Evolutionary conservation across 1,140 invertebrate genomes (phyloP).

Genomic region (Drosophila aff.): DNA sequence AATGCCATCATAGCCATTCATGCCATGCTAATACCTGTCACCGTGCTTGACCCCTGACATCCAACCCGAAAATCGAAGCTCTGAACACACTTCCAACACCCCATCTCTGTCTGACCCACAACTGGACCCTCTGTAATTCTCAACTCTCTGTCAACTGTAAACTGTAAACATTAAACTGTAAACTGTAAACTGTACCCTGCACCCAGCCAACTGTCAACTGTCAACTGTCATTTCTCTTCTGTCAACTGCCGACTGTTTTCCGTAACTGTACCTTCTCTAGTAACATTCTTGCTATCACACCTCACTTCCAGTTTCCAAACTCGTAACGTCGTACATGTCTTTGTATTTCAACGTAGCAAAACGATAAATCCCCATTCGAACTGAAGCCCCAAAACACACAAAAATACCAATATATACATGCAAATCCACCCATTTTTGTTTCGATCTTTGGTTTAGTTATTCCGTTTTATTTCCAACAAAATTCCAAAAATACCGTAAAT

Average conservation of each 20-base stretch:
- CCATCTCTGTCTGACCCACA: slow-evolving; percentile 8
- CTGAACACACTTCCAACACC: background rate
- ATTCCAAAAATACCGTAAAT: slow-evolving; percentile 35
- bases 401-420: slow-evolving; percentile 2
- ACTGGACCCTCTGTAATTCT: slow-evolving; percentile 13
- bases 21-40: slow-evolving; percentile 2
- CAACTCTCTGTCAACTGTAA: slow-evolving; percentile 4
- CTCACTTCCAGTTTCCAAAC: slow-evolving; percentile 11
- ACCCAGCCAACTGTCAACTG: background rate
- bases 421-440: slow-evolving; percentile 14
- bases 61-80: slow-evolving; percentile 6
- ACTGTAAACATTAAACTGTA: background rate
- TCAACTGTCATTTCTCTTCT: slow-evolving; percentile 3
- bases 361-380: slow-evolving; percentile 2
- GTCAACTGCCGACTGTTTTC: slow-evolving; percentile 10
- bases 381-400: background rate
- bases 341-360: slow-evolving; percentile 25
- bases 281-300: slow-evolving; percentile 21
- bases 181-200: background rate
- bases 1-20: slow-evolving; percentile 8
- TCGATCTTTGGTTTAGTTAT: slow-evolving; percentile 13
- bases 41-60: slow-evolving; percentile 27
- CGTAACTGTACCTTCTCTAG: slow-evolving; percentile 4
- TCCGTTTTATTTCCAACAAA: slow-evolving; percentile 31
- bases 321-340: slow-evolving; percentile 22